A percentile compares a stretch with the other conserved stretches of the same genome.
phyloP scores from a whole-genome alignment of 1,140 invertebrate genomes.

The Caenorhabditis briggsae region DNA sequence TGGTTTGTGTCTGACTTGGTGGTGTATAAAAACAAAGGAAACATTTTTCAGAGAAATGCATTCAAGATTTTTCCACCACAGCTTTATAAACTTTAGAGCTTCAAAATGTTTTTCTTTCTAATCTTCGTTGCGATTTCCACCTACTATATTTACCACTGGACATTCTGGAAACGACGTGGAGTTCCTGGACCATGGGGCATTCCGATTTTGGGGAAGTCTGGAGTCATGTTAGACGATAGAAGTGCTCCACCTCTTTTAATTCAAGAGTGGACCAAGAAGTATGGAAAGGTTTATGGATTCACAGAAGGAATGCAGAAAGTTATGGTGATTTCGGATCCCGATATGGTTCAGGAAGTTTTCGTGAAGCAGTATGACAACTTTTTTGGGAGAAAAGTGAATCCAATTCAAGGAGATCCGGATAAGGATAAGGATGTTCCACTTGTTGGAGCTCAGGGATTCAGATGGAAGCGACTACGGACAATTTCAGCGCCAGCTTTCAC shows the following conservation, averaged over 20 bases:
- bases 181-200: background rate
- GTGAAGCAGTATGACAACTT: constrained; percentile 79
- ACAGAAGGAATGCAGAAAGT: constrained; percentile 72
- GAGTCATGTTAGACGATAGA: background rate
- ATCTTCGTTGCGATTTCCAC: background rate
- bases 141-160: constrained; percentile 1
- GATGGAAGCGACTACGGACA: background rate
- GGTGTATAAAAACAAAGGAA: background rate
- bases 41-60: background rate
- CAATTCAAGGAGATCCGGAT: constrained; percentile 59
- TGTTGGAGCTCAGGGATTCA: constrained; percentile 15
- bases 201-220: constrained; percentile 1
- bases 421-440: constrained; percentile 49
- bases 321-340: constrained; percentile 78
- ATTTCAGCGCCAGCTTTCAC: background rate
- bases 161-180: constrained; percentile 28
- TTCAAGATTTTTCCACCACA: no score
- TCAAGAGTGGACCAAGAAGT: background rate
- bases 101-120: background rate
- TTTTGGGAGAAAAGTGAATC: constrained; percentile 76
- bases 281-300: constrained; percentile 67
- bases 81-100: background rate
- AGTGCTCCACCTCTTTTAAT: background rate
- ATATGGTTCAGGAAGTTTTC: constrained; percentile 79
- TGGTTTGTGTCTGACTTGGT: constrained; percentile 15